Evolutionary conservation across 2,888 invertebrate species (phyloP).

Genomic region (Drosophila leonis): DNA sequence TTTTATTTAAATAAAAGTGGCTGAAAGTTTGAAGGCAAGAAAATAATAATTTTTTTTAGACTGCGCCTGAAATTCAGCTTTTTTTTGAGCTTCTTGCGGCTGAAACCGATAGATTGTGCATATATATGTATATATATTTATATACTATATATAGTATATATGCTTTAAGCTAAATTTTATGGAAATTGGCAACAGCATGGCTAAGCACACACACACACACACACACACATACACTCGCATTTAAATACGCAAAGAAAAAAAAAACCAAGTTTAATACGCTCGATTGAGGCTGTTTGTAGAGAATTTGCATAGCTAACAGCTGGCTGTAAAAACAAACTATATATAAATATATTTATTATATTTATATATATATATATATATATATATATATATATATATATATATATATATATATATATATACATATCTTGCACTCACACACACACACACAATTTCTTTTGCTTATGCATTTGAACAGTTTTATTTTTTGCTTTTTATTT

Average conservation of each 20-base stretch:
- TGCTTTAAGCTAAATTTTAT: conserved; percentile 71
- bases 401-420: conserved; percentile 6
- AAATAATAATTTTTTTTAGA: conserved; percentile 15
- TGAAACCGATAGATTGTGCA: conserved; percentile 75
- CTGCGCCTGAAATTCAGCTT: conserved; percentile 54
- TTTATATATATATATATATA: background rate
- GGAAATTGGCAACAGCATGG: conserved; percentile 46
- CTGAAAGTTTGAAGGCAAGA: conserved; percentile 20
- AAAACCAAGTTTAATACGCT: conserved; percentile 13
- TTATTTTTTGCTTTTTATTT: conserved; percentile 1
- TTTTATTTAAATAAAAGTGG: background rate
- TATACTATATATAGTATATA: conserved; percentile 10
- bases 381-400: conserved; percentile 6
- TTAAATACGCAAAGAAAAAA: conserved; percentile 14
- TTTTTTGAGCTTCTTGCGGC: conserved; percentile 59
- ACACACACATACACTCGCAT: conserved; percentile 1
- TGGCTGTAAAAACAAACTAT: conserved; percentile 10
- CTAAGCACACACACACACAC: conserved; percentile 11
- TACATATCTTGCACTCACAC: conserved; percentile 3
- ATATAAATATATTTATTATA: background rate
- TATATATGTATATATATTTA: conserved; percentile 6
- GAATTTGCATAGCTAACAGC: conserved; percentile 29
- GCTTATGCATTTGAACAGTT: conserved; percentile 32
- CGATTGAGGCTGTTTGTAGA: conserved; percentile 24
- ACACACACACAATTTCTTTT: conserved; percentile 18